Evolutionary conservation across 37 sponge, comb jelly and placozoan species (phyloP).

Genomic region (Haliclona indistincta): DNA sequence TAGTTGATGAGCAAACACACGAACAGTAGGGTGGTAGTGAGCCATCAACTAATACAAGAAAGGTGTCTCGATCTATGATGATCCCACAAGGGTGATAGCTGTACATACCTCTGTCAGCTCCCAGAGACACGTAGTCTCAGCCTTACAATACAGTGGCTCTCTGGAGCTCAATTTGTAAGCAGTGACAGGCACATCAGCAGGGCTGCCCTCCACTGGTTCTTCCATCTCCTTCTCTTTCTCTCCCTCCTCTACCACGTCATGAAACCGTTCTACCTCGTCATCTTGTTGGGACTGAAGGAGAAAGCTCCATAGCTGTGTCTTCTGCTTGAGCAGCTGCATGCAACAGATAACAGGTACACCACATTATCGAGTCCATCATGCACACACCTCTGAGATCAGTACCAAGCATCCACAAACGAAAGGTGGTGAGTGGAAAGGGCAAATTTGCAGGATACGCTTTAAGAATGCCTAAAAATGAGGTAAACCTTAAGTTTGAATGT

Average conservation of each 20-base stretch:
- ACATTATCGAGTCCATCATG: background rate
- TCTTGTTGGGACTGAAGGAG: slow-evolving; percentile 60
- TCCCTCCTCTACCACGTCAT: slow-evolving; percentile 37
- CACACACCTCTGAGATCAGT: slow-evolving; percentile 76
- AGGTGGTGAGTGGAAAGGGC: slow-evolving; percentile 60
- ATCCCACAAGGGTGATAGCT: background rate
- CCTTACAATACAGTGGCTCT: slow-evolving; percentile 82
- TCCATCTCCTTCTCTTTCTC: slow-evolving; percentile 15
- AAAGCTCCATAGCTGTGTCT: slow-evolving; percentile 66
- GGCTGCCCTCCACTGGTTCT: background rate
- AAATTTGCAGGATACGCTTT: slow-evolving; percentile 84
- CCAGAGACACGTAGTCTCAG: slow-evolving; percentile 85
- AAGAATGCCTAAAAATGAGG: slow-evolving; percentile 68
- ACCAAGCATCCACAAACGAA: slow-evolving; percentile 83
- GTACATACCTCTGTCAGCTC: slow-evolving; percentile 64
- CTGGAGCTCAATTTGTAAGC: slow-evolving; percentile 38
- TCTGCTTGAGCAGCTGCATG: slow-evolving; percentile 63
- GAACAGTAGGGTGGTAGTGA: slow-evolving; percentile 92
- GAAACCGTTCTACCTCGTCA: slow-evolving; percentile 73
- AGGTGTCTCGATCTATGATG: background rate
- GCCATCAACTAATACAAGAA: slow-evolving; percentile 48
- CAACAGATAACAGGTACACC: background rate
- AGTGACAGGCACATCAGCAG: background rate
- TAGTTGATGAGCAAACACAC: slow-evolving; percentile 65
- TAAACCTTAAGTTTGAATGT: background rate